Evolutionary conservation across 2,113 vertebrate genomes (phyloP).

Genomic region (Shinisaurus crocodilurus): DNA sequence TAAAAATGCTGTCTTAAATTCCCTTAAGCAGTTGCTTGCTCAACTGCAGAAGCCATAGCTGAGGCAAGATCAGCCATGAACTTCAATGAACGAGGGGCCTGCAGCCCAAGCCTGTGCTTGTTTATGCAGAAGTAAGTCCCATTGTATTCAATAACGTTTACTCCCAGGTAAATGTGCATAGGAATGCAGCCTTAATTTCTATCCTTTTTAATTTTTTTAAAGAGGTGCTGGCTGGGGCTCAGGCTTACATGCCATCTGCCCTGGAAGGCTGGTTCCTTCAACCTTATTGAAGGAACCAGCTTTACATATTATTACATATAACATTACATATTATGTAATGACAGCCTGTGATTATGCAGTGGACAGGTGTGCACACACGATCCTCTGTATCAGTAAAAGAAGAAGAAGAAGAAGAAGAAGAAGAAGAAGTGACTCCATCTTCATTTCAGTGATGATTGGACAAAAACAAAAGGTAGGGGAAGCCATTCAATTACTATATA

Average conservation of each 20-base stretch:
- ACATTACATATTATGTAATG: too few relatives aligned
- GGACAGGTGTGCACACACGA: not conserved
- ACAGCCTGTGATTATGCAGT: not conserved
- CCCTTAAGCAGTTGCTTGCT: not conserved
- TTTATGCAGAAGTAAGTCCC: not conserved
- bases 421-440: not conserved
- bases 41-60: not conserved
- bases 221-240: not conserved
- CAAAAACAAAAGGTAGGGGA: not conserved
- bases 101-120: not conserved
- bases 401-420: not conserved
- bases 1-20: not conserved
- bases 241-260: not conserved
- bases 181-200: not conserved
- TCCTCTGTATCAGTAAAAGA: not conserved
- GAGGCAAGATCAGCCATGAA: not conserved
- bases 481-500: not conserved
- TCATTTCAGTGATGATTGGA: not conserved
- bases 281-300: too few relatives aligned
- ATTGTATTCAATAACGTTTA: too few relatives aligned
- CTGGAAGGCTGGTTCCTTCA: not conserved
- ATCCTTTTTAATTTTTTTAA: not conserved
- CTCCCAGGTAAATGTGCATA: not conserved
- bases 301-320: too few relatives aligned
- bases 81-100: not conserved